These are phyloP conservation scores for Stegostoma tigrinum DNA, from an alignment of 2,113 vertebrate genomes.

Conservation along the genomic window DNA sequence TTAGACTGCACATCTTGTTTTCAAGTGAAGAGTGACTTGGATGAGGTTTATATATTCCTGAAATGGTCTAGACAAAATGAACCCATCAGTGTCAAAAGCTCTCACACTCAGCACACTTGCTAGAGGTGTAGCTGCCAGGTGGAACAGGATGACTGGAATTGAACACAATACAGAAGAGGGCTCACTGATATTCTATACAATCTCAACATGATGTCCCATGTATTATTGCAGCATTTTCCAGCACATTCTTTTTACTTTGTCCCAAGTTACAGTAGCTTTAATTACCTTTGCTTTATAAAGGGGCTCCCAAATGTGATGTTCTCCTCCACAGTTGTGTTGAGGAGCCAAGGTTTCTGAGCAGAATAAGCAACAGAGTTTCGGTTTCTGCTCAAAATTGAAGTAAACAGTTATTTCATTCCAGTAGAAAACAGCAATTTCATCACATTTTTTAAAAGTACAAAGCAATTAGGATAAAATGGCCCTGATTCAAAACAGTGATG, in stretches of 20 bases:
- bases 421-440: slow-evolving; percentile 5
- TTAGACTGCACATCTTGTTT: too few species aligned
- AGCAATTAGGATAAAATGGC: not conserved
- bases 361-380: slow-evolving; percentile 91
- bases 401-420: not conserved
- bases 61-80: too few species aligned
- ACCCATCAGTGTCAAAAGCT: too few species aligned
- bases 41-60: too few species aligned
- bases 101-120: too few species aligned
- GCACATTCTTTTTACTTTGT: not conserved
- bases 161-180: too few species aligned
- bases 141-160: too few species aligned
- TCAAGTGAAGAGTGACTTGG: too few species aligned
- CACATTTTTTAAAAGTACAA: not conserved
- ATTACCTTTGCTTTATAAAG: slow-evolving; percentile 88
- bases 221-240: not conserved
- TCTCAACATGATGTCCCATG: too few species aligned
- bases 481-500: not conserved
- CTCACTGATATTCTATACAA: too few species aligned
- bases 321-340: slow-evolving; percentile 92
- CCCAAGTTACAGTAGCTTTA: not conserved
- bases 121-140: too few species aligned
- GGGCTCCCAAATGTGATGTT: slow-evolving; percentile 94
- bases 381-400: slow-evolving; percentile 66
- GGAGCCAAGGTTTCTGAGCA: slow-evolving; percentile 92